Conservation (phyloP, 1,140 invertebrate genomes). For the Diorhabda elongata region DNA sequence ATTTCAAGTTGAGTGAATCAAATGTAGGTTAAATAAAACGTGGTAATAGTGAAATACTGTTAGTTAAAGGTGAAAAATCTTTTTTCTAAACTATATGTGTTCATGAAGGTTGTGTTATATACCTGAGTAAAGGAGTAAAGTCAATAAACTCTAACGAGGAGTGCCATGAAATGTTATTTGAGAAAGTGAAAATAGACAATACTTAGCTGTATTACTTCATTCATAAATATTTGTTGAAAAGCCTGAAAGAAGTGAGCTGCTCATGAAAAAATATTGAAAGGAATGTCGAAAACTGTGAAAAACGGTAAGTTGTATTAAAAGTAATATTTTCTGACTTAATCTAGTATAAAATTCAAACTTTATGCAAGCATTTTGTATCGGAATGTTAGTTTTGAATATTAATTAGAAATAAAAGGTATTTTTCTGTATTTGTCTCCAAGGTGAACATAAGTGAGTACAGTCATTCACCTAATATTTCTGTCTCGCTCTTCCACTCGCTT, state of each 20-base stretch:
- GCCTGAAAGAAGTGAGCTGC: too few relatives aligned
- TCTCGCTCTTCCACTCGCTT: conserved; percentile 15
- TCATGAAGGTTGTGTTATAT: conserved; percentile 22
- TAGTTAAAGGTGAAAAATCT: not conserved
- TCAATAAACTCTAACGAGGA: conserved; percentile 42
- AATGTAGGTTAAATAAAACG: conserved; percentile 22
- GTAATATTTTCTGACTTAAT: too few relatives aligned
- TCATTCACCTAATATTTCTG: conserved; percentile 27
- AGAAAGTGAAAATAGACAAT: conserved; percentile 42
- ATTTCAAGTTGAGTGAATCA: conserved; percentile 5
- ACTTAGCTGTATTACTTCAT: conserved; percentile 25
- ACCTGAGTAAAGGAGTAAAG: conserved; percentile 38
- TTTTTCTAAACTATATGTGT: not conserved
- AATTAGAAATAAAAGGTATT: conserved; percentile 29
- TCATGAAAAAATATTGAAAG: not conserved
- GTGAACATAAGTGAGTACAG: conserved; percentile 33
- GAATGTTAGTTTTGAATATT: conserved; percentile 23
- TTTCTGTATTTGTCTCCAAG: conserved; percentile 33
- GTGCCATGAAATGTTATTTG: conserved; percentile 36
- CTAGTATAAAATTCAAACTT: not conserved
- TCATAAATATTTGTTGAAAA: too few relatives aligned
- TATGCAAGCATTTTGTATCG: not conserved
- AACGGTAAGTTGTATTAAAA: not conserved
- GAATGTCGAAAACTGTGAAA: not conserved
- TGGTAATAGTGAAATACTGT: conserved; percentile 20